A percentile compares a stretch with the other conserved stretches of the same genome.
Evolutionary conservation across 2,888 invertebrate genomes (phyloP).

Genomic region (Acrobasis suavella): DNA sequence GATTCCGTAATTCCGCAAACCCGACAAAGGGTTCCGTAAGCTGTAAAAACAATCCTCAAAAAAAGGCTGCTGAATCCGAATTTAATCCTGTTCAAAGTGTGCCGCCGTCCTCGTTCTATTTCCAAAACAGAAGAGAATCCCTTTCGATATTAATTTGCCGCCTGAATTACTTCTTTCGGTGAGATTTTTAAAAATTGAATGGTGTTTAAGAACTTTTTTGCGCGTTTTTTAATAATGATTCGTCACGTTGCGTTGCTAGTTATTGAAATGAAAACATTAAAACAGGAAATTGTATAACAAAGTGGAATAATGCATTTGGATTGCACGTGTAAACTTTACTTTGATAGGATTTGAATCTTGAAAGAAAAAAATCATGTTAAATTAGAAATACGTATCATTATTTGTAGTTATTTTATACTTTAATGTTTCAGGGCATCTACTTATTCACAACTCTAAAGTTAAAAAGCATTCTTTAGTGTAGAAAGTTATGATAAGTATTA

Average conservation of each 20-base stretch:
- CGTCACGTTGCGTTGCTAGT: constrained; percentile 26
- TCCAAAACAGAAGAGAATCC: constrained; percentile 80
- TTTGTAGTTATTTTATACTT: too few species aligned
- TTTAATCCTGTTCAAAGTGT: constrained; percentile 73
- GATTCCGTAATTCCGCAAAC: constrained; percentile 57
- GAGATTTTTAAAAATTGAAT: constrained; percentile 50
- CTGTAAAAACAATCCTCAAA: constrained; percentile 78
- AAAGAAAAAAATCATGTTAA: not conserved
- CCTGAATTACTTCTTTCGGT: constrained; percentile 66
- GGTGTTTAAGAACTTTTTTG: constrained; percentile 63
- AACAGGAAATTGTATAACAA: constrained; percentile 22
- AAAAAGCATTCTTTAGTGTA: too few species aligned
- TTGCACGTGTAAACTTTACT: constrained; percentile 16
- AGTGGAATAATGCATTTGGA: constrained; percentile 12
- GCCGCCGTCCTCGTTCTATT: constrained; percentile 64
- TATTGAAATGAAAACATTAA: constrained; percentile 23
- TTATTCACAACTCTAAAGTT: too few species aligned
- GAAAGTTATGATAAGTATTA: too few species aligned
- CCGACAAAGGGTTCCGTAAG: constrained; percentile 78
- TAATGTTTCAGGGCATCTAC: too few species aligned
- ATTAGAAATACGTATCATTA: too few species aligned
- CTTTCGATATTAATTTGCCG: constrained; percentile 78
- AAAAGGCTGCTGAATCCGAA: constrained; percentile 54
- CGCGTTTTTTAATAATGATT: constrained; percentile 39
- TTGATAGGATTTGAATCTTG: not conserved